Conservation (phyloP, 1,140 invertebrate species). For the Brachionus rotundiformis region DNA sequence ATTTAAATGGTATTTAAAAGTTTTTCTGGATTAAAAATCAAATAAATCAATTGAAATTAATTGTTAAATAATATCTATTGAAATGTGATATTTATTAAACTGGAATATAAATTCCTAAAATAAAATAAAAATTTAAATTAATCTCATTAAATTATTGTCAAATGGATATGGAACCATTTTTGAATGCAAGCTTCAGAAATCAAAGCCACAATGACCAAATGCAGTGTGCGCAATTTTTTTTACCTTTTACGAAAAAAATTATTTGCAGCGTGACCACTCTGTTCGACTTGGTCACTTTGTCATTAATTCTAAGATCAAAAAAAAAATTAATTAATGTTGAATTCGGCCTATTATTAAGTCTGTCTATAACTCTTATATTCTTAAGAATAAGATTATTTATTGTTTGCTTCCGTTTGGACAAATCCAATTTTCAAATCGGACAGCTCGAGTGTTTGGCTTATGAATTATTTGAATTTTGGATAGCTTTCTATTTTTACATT, state of each 20-base stretch:
- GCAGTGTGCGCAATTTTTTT: too few relatives aligned
- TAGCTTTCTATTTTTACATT: neutral
- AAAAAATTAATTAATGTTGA: neutral
- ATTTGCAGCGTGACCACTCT: neutral
- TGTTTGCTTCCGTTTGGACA: too few relatives aligned
- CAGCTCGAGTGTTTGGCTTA: too few relatives aligned
- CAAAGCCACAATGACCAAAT: too few relatives aligned
- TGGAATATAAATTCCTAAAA: neutral
- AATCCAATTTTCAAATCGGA: too few relatives aligned
- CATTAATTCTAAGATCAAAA: neutral
- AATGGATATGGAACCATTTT: neutral
- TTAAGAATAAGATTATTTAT: neutral
- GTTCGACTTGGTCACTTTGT: neutral
- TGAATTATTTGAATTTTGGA: neutral
- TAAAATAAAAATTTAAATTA: neutral
- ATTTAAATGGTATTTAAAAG: too few relatives aligned
- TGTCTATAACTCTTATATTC: neutral
- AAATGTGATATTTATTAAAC: neutral
- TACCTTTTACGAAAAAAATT: too few relatives aligned
- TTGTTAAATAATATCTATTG: neutral
- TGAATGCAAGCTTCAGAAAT: neutral
- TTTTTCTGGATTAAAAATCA: too few relatives aligned
- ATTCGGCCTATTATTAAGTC: neutral
- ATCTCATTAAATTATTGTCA: neutral
- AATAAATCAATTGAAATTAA: too few relatives aligned